phyloP scores from a whole-genome alignment of 2,888 invertebrate species.

The Dicycla oo region DNA sequence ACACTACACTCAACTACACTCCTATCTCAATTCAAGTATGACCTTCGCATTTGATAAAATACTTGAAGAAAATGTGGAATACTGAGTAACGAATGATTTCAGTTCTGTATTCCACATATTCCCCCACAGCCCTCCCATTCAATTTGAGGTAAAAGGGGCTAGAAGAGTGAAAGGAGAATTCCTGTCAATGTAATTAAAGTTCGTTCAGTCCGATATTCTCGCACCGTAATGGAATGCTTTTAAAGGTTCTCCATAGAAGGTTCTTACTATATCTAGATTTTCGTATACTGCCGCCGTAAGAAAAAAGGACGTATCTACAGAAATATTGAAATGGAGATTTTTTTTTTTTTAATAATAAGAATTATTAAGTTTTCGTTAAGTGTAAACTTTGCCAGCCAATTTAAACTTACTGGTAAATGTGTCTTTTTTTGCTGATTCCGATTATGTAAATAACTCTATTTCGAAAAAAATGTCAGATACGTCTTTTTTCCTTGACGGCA shows the following conservation, averaged over 20 bases:
- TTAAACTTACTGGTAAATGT: too few relatives aligned
- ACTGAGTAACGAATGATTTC: background rate
- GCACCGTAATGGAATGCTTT: slow-evolving; percentile 51
- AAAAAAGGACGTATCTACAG: too few relatives aligned
- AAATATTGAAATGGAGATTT: too few relatives aligned
- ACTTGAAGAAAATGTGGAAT: slow-evolving; percentile 9
- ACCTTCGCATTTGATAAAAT: slow-evolving; percentile 40
- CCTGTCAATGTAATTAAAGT: slow-evolving; percentile 56
- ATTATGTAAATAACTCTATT: too few relatives aligned
- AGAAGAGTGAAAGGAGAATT: slow-evolving; percentile 43
- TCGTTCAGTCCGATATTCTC: slow-evolving; percentile 35
- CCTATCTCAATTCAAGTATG: slow-evolving; percentile 7
- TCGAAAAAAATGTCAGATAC: too few relatives aligned
- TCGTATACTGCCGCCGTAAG: too few relatives aligned
- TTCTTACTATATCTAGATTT: slow-evolving; percentile 20
- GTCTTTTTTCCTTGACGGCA: too few relatives aligned
- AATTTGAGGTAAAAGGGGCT: slow-evolving; percentile 29
- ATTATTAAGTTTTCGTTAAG: too few relatives aligned
- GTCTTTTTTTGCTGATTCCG: too few relatives aligned
- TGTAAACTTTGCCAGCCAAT: too few relatives aligned
- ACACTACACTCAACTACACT: slow-evolving; percentile 14
- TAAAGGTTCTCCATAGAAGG: slow-evolving; percentile 15
- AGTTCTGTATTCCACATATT: background rate
- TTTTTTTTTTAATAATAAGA: too few relatives aligned
- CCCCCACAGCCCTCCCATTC: slow-evolving; percentile 3